These are phyloP conservation scores for Pteropus alecto DNA, from an alignment of 2,113 vertebrate genomes.

Conservation along the genomic window DNA sequence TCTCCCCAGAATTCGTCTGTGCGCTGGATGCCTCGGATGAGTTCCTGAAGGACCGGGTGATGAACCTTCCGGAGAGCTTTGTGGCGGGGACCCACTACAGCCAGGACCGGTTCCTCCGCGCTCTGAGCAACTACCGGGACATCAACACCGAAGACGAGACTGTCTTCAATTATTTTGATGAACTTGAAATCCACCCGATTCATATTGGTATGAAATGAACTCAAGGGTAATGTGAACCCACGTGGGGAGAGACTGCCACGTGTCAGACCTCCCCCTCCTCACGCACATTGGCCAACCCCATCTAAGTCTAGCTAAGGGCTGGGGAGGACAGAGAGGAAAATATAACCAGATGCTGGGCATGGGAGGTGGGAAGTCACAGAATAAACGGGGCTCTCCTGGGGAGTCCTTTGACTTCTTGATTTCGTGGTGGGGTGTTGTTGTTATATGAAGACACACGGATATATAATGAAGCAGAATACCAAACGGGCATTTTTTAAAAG, in stretches of 20 bases:
- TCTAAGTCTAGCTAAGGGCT: fast-evolving
- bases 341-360: background rate
- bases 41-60: conserved; percentile 91
- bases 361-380: background rate
- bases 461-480: background rate
- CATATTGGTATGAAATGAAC: conserved; percentile 86
- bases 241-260: fast-evolving
- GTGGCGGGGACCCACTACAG: conserved; percentile 86
- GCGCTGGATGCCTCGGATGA: conserved; percentile 88
- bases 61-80: conserved; percentile 88
- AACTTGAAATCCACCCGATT: conserved; percentile 86
- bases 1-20: conserved; percentile 88
- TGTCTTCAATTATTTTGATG: conserved; percentile 90
- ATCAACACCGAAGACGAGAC: conserved; percentile 84
- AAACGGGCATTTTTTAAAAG: background rate
- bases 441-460: background rate
- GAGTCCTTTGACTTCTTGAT: background rate
- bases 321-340: fast-evolving
- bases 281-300: background rate
- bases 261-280: background rate
- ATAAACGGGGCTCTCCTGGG: background rate
- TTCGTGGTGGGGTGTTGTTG: too few species aligned
- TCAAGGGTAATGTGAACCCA: background rate
- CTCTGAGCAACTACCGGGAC: conserved; percentile 84
- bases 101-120: conserved; percentile 85